Evolutionary conservation across 2,797 vertebrate genomes (phyloP).

Genomic region (Epinephelus coioides): DNA sequence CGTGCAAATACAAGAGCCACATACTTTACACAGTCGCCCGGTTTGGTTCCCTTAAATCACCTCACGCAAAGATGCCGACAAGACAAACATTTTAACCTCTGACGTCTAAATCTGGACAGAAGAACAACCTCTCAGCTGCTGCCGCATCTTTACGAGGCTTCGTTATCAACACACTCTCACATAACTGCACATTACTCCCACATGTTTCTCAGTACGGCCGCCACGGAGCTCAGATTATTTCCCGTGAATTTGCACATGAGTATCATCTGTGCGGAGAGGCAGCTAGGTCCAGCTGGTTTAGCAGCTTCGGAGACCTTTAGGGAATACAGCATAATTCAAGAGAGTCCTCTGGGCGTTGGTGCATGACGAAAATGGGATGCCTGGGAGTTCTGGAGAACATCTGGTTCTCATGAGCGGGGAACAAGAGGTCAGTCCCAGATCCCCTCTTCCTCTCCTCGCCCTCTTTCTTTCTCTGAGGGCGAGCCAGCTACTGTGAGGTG

Average conservation of each 20-base stretch:
- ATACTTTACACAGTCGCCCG: neutral
- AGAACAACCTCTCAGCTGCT: slow-evolving; percentile 5
- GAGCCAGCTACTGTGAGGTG: slow-evolving; percentile 61
- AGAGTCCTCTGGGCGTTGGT: slow-evolving; percentile 52
- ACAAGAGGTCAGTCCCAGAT: slow-evolving; percentile 64
- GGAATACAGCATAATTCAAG: slow-evolving; percentile 48
- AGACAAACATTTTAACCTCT: slow-evolving; percentile 15
- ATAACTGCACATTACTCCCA: slow-evolving; percentile 20
- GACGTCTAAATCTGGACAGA: neutral
- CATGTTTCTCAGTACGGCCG: slow-evolving; percentile 35
- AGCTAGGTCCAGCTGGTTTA: slow-evolving; percentile 60
- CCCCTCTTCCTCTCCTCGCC: slow-evolving; percentile 8
- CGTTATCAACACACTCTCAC: neutral
- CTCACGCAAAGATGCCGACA: neutral
- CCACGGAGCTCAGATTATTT: slow-evolving; percentile 7
- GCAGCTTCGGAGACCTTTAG: slow-evolving; percentile 37
- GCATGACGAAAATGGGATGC: slow-evolving; percentile 59
- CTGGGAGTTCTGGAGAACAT: slow-evolving; percentile 75
- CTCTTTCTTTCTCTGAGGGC: slow-evolving; percentile 25
- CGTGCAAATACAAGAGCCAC: too few species aligned
- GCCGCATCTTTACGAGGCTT: neutral
- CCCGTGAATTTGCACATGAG: slow-evolving; percentile 25
- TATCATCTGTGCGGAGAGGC: slow-evolving; percentile 34
- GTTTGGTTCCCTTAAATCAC: slow-evolving; percentile 29
- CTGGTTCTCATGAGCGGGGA: slow-evolving; percentile 75